phyloP scores from a whole-genome alignment of 1,140 invertebrate species.

The Heliconius congener region DNA sequence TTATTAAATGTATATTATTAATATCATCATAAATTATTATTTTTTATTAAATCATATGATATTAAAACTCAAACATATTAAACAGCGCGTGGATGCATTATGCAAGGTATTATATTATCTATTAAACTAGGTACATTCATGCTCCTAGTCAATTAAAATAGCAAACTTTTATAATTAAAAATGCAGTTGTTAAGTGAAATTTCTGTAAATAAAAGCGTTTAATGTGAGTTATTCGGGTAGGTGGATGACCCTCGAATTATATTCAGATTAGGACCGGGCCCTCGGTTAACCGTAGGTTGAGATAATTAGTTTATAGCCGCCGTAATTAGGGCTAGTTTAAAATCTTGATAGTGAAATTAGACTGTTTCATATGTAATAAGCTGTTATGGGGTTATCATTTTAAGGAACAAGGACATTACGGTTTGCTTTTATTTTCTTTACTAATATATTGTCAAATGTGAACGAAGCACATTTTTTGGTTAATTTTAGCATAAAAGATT shows the following conservation, averaged over 20 bases:
- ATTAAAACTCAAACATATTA: too few relatives aligned
- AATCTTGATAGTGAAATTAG: constrained; percentile 28
- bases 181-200: not conserved
- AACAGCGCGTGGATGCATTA: too few relatives aligned
- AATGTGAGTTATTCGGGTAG: constrained; percentile 29
- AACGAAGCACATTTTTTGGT: too few relatives aligned
- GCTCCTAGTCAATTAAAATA: not conserved
- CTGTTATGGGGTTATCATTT: not conserved
- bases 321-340: constrained; percentile 27
- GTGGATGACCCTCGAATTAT: constrained; percentile 34
- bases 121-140: too few relatives aligned
- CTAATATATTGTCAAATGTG: too few relatives aligned
- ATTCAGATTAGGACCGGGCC: constrained; percentile 36
- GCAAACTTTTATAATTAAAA: not conserved
- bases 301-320: constrained; percentile 33
- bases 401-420: too few relatives aligned
- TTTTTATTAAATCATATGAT: too few relatives aligned
- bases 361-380: constrained; percentile 13
- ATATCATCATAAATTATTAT: too few relatives aligned
- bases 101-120: too few relatives aligned
- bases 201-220: constrained; percentile 22
- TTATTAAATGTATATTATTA: too few relatives aligned
- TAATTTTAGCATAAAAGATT: too few relatives aligned
- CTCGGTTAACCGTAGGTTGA: constrained; percentile 31
- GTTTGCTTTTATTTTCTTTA: too few relatives aligned